phyloP scores from a whole-genome alignment of 2,113 vertebrate species.

The Mirza zaza region DNA sequence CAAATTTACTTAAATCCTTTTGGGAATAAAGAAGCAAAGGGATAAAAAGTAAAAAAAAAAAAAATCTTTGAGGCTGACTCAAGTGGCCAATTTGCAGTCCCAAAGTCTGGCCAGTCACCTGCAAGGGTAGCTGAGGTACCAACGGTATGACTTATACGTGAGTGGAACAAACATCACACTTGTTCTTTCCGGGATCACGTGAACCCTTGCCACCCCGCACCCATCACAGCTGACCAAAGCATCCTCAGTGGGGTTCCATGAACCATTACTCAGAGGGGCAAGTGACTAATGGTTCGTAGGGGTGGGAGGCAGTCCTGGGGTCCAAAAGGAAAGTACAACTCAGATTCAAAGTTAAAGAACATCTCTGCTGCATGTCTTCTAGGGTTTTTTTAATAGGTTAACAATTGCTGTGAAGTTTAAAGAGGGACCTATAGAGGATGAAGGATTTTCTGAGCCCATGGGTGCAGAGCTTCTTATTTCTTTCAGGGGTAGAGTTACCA shows the following conservation, averaged over 20 bases:
- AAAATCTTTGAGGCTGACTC: background rate
- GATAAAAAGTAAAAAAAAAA: background rate
- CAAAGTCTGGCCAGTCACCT: background rate
- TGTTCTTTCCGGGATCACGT: background rate
- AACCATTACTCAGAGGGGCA: background rate
- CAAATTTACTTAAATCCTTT: background rate
- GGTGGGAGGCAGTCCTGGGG: background rate
- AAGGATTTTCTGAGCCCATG: accelerated
- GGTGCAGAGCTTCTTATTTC: background rate
- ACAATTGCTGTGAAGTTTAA: too few species aligned
- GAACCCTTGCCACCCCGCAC: background rate
- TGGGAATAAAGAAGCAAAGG: background rate
- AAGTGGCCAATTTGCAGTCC: background rate
- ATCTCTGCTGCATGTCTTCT: background rate
- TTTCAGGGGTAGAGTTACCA: too few species aligned
- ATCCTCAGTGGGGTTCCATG: accelerated
- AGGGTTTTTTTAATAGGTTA: background rate
- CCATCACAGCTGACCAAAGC: too few species aligned
- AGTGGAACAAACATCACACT: background rate
- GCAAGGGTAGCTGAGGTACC: too few species aligned
- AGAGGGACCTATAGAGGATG: background rate
- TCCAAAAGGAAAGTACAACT: background rate
- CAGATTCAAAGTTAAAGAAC: background rate
- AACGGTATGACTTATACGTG: background rate
- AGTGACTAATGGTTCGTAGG: accelerated